Evolutionary conservation across 1,140 invertebrate species (phyloP).

Genomic region (Calephelis virginiensis): DNA sequence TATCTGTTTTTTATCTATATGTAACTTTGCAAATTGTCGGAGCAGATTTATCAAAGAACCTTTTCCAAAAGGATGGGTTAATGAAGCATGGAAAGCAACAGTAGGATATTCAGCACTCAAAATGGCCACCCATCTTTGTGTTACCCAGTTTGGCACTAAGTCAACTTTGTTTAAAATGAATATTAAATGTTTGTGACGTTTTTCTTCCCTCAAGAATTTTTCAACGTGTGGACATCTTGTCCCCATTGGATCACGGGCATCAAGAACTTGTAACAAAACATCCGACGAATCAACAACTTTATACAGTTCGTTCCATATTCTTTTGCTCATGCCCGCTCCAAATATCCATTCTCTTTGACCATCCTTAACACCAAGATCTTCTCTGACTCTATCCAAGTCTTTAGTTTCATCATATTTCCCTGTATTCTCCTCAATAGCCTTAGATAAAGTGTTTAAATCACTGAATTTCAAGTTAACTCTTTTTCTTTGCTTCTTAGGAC

Average conservation of each 20-base stretch:
- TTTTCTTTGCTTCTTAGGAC: slow-evolving; percentile 95
- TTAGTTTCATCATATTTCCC: slow-evolving; percentile 88
- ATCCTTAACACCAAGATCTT: slow-evolving; percentile 89
- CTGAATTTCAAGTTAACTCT: slow-evolving; percentile 89
- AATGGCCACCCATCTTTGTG: slow-evolving; percentile 96
- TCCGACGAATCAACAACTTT: slow-evolving; percentile 99
- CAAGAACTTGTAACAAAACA: slow-evolving; percentile 95
- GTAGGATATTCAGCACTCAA: slow-evolving; percentile 97
- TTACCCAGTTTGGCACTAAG: slow-evolving; percentile 98
- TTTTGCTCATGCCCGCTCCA: slow-evolving; percentile 95
- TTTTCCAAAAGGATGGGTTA: slow-evolving; percentile 99
- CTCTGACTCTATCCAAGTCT: slow-evolving; percentile 90
- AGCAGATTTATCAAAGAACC: slow-evolving; percentile 97
- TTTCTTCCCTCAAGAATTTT: slow-evolving; percentile 93
- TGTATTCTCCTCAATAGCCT: slow-evolving; percentile 83
- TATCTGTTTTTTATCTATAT: slow-evolving; percentile 98
- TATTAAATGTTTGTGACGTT: slow-evolving; percentile 96
- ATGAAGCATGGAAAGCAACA: slow-evolving; percentile 97
- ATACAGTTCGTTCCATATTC: slow-evolving; percentile 99
- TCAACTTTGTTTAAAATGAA: slow-evolving; percentile 98
- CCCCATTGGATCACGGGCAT: slow-evolving; percentile 96
- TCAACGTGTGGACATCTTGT: slow-evolving; percentile 96
- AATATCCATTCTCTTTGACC: slow-evolving; percentile 91
- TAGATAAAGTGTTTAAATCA: slow-evolving; percentile 85
- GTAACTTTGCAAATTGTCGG: slow-evolving; percentile 97